phyloP scores from a whole-genome alignment of 2,113 vertebrate species.

The Sisor rabdophorus region DNA sequence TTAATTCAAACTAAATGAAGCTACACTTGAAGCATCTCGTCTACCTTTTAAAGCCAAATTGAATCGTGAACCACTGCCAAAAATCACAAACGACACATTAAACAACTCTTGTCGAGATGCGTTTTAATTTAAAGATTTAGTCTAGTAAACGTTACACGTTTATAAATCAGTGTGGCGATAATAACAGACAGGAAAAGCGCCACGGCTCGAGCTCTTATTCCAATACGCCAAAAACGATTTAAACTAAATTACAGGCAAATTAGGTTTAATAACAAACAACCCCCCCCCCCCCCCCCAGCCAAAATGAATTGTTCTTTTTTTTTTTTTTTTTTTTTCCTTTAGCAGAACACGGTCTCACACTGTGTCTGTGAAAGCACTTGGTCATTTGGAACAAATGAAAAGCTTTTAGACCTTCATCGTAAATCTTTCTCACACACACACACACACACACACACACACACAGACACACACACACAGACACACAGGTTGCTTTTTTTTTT shows the following conservation, averaged over 20 bases:
- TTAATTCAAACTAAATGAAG: conserved; percentile 18
- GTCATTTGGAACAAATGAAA: conserved; percentile 16
- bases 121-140: conserved; percentile 31
- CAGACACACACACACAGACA: no score
- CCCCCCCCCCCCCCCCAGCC: conserved; percentile 18
- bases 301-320: conserved; percentile 4
- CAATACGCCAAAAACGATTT: conserved; percentile 32
- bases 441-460: background rate
- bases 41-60: conserved; percentile 13
- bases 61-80: conserved; percentile 13
- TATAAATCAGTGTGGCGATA: conserved; percentile 18
- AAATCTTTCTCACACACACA: background rate
- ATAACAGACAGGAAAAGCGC: background rate
- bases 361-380: conserved; percentile 15
- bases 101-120: conserved; percentile 22
- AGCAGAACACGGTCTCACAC: conserved; percentile 21
- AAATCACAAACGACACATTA: conserved; percentile 22
- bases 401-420: background rate
- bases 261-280: conserved; percentile 32
- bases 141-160: conserved; percentile 25
- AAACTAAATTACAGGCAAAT: conserved; percentile 32
- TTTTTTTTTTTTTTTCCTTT: background rate
- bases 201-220: conserved; percentile 23
- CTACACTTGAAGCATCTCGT: conserved; percentile 17
- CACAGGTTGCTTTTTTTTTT: background rate